Percentiles rank a stretch among this genome's conserved stretches.
Conservation (phyloP, 2,888 invertebrate genomes). For the Nymphalis c-album region DNA sequence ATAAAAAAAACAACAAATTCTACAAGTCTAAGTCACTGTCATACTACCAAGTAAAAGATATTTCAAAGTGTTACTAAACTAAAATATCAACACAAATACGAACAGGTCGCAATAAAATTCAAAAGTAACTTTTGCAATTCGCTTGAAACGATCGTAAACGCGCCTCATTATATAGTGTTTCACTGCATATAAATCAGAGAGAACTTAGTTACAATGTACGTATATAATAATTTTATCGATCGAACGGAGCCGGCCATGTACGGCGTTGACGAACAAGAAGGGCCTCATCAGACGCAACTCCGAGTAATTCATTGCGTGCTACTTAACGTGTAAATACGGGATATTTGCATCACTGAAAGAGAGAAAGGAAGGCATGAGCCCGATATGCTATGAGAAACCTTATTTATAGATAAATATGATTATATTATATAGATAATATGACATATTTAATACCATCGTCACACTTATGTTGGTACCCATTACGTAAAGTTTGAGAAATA, state of each 20-base stretch:
- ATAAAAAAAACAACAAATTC: too few species aligned
- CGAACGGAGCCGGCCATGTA: conserved; percentile 38
- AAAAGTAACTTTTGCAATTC: conserved; percentile 15
- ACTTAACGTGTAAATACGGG: conserved; percentile 35
- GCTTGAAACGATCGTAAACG: conserved; percentile 16
- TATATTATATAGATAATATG: too few species aligned
- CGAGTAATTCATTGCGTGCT: conserved; percentile 29
- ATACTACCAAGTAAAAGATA: too few species aligned
- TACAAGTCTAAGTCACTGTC: too few species aligned
- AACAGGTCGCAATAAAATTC: conserved; percentile 10
- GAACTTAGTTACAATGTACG: conserved; percentile 25
- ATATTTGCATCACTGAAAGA: conserved; percentile 37
- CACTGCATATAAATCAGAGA: conserved; percentile 25
- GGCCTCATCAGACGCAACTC: conserved; percentile 21
- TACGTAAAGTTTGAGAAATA: too few species aligned
- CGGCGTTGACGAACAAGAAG: conserved; percentile 39
- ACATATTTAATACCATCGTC: too few species aligned
- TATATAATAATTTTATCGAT: conserved; percentile 36
- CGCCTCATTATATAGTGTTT: conserved; percentile 23
- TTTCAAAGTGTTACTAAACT: not conserved
- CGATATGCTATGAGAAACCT: not conserved
- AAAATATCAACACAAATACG: not conserved
- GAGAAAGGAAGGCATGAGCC: conserved; percentile 36
- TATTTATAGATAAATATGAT: too few species aligned
- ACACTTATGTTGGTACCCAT: too few species aligned